Evolutionary conservation across 2,888 invertebrate species (phyloP).

Genomic region (Onchidella celtica): DNA sequence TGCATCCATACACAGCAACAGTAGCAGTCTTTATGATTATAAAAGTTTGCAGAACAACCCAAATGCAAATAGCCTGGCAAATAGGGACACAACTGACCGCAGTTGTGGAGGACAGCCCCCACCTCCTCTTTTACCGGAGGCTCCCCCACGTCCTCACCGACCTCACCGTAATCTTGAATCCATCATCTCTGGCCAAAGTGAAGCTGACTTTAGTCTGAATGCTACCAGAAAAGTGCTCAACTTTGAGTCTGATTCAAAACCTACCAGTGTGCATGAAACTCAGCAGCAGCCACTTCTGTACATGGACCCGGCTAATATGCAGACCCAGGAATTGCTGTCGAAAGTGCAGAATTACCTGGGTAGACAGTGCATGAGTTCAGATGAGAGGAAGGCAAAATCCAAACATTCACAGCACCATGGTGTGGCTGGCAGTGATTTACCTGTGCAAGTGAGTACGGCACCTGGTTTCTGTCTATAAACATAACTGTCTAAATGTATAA

Average conservation of each 20-base stretch:
- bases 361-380: constrained; percentile 2
- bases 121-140: background rate
- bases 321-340: constrained; percentile 44
- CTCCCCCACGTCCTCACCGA: background rate
- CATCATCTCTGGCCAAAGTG: background rate
- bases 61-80: background rate
- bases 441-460: constrained; percentile 15
- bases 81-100: constrained; percentile 9
- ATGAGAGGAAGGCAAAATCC: background rate
- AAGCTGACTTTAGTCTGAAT: constrained; percentile 65
- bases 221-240: constrained; percentile 67
- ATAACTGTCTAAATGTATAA: too few relatives aligned
- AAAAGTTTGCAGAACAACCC: background rate
- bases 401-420: background rate
- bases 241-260: constrained; percentile 61
- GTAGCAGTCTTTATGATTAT: constrained; percentile 4
- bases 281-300: background rate
- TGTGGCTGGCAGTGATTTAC: background rate
- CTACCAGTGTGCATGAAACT: constrained; percentile 30
- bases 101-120: constrained; percentile 19
- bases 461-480: too few relatives aligned
- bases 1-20: constrained; percentile 14
- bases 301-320: constrained; percentile 22
- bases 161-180: background rate
- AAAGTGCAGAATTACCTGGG: constrained; percentile 46